Evolutionary conservation across 2,797 vertebrate species (phyloP), one percentile per base, ranked within the genome.

Genomic region (Sebastes aleutianus): DNA sequence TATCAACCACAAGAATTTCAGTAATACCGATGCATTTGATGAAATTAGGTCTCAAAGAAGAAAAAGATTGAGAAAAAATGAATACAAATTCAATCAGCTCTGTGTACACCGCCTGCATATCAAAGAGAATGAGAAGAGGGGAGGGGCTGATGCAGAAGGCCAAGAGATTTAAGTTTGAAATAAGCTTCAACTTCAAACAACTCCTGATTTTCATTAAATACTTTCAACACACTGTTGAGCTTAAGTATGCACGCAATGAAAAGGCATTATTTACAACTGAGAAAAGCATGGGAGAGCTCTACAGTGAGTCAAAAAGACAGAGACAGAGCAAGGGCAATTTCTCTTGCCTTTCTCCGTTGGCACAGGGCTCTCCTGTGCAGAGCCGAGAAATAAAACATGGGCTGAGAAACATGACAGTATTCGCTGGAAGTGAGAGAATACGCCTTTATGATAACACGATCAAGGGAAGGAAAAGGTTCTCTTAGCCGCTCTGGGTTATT

Each of bases 241-340:
- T 62, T 62, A 71, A 82, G 62, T 68, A 85, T 69, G 75, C 39
- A 58, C 12, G 22, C 74, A 89, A 95, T 95, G 91, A 95, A 94
- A 95, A 91, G 75, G 92, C 93, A 95, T 95, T 93, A 95, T 95
- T 95, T 93, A 95, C 93, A 14, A 91, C 36, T 26, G 79, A 87
- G 82, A 76, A 78, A 88, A 82, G 54, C 64, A 70, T 34, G 54
- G 70, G 70, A 74, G 56, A 78, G 71, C 34, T 59, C 61, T 34
- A 66, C 67, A 75, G 70, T 62, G 66, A 91, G 78, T 84, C 68
- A 74, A 53, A 71, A 85, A 85, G 74, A 83, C 16, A 80, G 53
- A 80, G 76, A 83, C 27, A 77, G 63, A 80, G 66, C 76, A 64
- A 59, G 80, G 76, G 74, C 78, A 74, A 85, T 85, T 88, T 89